Conservation (phyloP, 2,113 vertebrate species). For the Mus musculus region DNA sequence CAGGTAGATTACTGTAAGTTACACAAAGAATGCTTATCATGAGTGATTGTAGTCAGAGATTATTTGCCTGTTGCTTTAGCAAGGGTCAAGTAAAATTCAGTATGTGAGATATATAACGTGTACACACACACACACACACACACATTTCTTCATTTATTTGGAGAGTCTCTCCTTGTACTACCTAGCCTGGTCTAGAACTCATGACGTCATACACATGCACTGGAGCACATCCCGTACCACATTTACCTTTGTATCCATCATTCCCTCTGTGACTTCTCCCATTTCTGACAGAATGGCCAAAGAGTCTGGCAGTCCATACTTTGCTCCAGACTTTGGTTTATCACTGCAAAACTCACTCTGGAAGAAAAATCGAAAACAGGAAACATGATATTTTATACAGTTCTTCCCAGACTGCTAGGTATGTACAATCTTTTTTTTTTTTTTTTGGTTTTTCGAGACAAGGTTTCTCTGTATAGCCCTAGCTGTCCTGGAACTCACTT, state of each 20-base stretch:
- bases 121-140: too few species aligned
- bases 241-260: constrained; percentile 98
- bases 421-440: constrained; percentile 10
- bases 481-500: too few species aligned
- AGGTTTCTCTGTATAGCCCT: too few species aligned
- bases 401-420: not conserved
- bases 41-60: not conserved
- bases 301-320: constrained; percentile 95
- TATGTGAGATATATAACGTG: too few species aligned
- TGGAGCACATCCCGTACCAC: accelerated
- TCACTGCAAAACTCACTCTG: constrained; percentile 99
- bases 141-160: not conserved
- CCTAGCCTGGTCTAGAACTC: not conserved
- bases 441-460: too few species aligned
- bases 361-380: constrained; percentile 54
- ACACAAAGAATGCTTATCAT: not conserved
- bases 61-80: not conserved
- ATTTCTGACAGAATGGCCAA: constrained; percentile 97
- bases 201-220: not conserved
- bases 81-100: not conserved
- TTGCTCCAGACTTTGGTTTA: constrained; percentile 98
- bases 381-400: constrained; percentile 31
- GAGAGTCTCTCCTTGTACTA: not conserved
- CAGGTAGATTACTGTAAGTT: not conserved
- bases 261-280: constrained; percentile 98